Evolutionary conservation across 2,888 invertebrate species (phyloP).

Genomic region (Rhaphigaster nebulosa): DNA sequence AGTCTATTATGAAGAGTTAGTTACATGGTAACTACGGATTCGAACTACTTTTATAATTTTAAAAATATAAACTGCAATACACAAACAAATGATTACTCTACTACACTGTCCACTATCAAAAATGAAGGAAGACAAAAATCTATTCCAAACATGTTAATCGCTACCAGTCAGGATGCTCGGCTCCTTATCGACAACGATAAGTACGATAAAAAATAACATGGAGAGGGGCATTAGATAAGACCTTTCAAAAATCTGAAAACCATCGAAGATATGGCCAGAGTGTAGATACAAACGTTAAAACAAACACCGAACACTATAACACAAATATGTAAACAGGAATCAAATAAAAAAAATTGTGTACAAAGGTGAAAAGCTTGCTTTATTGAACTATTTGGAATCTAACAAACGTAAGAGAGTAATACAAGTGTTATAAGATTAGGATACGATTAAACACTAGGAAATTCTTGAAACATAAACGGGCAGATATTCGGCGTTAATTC

Average conservation of each 20-base stretch:
- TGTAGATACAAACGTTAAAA: neutral
- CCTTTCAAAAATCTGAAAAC: slow-evolving; percentile 42
- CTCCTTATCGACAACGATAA: slow-evolving; percentile 30
- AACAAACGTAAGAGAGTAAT: neutral
- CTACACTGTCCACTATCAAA: neutral
- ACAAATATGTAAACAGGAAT: neutral
- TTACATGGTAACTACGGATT: too few relatives aligned
- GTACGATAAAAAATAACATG: slow-evolving; percentile 18
- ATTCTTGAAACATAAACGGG: neutral
- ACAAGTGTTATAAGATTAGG: neutral
- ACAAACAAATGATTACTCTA: neutral
- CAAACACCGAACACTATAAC: neutral
- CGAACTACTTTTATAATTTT: too few relatives aligned
- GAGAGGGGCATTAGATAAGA: slow-evolving; percentile 26
- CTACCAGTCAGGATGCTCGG: slow-evolving; percentile 33
- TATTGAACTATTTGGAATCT: neutral
- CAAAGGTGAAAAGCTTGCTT: neutral
- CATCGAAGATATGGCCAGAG: neutral
- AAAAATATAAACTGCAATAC: too few relatives aligned
- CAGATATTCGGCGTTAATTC: neutral
- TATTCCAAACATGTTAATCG: slow-evolving; percentile 41
- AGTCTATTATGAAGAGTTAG: too few relatives aligned
- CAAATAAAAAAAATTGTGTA: neutral
- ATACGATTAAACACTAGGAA: neutral
- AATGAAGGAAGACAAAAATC: slow-evolving; percentile 33